These are phyloP conservation scores for Orchesellides sinensis DNA, from an alignment of 2,888 invertebrate species.

Conservation along the genomic window DNA sequence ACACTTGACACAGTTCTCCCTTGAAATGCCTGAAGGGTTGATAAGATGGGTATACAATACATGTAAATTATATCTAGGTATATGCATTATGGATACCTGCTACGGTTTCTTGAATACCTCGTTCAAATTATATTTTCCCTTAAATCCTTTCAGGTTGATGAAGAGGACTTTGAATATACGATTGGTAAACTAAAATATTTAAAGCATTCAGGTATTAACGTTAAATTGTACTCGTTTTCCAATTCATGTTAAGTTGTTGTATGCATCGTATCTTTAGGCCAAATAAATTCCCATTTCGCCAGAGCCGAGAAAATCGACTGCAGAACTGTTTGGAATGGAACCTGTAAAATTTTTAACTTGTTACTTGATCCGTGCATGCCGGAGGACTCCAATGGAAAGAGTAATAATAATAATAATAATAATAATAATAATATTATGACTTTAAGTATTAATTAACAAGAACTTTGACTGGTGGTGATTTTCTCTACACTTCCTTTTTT, in stretches of 20 bases:
- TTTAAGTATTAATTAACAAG: no score
- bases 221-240: no score
- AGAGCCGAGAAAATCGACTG: slow-evolving; percentile 34
- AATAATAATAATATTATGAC: background rate
- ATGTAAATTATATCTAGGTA: background rate
- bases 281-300: slow-evolving; percentile 36
- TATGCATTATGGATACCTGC: background rate
- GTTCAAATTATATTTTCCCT: background rate
- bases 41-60: slow-evolving; percentile 30
- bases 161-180: slow-evolving; percentile 45
- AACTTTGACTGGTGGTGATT: no score
- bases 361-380: slow-evolving; percentile 25
- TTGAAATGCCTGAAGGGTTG: slow-evolving; percentile 35
- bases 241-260: no score
- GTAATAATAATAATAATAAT: slow-evolving; percentile 1
- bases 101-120: background rate
- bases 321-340: slow-evolving; percentile 21
- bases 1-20: slow-evolving; percentile 31
- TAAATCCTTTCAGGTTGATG: slow-evolving; percentile 29
- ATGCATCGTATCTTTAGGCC: no score
- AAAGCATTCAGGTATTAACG: no score
- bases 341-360: slow-evolving; percentile 50
- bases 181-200: no score
- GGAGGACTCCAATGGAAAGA: slow-evolving; percentile 15
- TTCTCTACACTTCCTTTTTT: no score